Evolutionary conservation across 2,888 invertebrate genomes (phyloP), one percentile per base, ranked within the genome.

Genomic region (Pachydiplax longipennis): DNA sequence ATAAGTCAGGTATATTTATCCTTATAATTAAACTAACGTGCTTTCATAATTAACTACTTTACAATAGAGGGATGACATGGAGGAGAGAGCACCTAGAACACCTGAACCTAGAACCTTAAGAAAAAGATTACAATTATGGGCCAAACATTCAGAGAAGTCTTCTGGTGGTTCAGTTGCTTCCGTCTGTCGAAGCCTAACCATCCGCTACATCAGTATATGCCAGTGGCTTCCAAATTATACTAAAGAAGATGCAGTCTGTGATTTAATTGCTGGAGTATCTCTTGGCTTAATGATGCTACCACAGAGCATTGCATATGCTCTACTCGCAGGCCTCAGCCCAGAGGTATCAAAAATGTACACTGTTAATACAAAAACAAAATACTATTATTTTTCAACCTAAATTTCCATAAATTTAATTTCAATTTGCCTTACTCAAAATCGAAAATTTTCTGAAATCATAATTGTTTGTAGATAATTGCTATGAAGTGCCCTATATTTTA

Each of bases 261-360:
- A 99, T 95, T 93, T 97, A 90, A 97, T 99, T 92, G 98, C 98
- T n/a, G 99, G 99, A 61, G 93, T 98, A 87, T 98, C 99, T 1
- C 95, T 99, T 18, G 98, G 98, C 0, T 94, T 99, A 90, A 99
- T 98, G 6, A 96, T 99, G 93, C 98, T 99, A 92, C 99, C 99
- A 8, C 98, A 98, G 94, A 97, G 98, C 92, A 97, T 99, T 92
- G 99, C 98, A 22, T 98, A 98, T 94, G 98, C 98, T 65, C 95
- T 97, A 90, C 95, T 99, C 82, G 98, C 98, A 18, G 97, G 97
- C 87, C 94, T 98, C 90, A 96, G 97, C 31, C 96, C 98, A 48
- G 97, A 98, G 94, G 96, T 96, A 93, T 91, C 92, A 10, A 48
- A 10, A 25, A 31, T 31, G 13, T 13, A 65, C n/a, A 13, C 65